Percentiles rank a stretch among this genome's conserved stretches.
These are phyloP conservation scores for Planococcus citri DNA, from an alignment of 1,140 invertebrate genomes.

Conservation along the genomic window DNA sequence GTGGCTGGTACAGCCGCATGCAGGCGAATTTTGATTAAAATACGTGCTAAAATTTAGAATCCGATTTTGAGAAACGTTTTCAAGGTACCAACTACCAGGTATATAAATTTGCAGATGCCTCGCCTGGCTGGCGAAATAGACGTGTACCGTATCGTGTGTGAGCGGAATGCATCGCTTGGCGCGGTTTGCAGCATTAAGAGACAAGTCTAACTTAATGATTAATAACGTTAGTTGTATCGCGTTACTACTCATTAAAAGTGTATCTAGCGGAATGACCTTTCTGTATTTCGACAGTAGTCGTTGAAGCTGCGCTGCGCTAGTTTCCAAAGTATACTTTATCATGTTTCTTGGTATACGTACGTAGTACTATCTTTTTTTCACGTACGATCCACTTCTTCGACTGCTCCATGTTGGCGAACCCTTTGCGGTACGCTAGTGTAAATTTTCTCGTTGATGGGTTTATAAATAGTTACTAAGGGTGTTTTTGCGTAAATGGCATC, in stretches of 20 bases:
- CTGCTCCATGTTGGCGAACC: not conserved
- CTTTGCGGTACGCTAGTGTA: not conserved
- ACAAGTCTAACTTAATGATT: slow-evolving; percentile 1
- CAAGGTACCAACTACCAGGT: too few relatives aligned
- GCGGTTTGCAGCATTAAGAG: not conserved
- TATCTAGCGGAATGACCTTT: slow-evolving; percentile 2
- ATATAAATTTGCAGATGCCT: too few relatives aligned
- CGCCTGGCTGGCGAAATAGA: too few relatives aligned
- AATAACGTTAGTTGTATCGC: not conserved
- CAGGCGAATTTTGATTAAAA: not conserved
- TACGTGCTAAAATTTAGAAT: not conserved
- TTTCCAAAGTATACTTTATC: not conserved
- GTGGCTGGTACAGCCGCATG: not conserved
- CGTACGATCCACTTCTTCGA: not conserved
- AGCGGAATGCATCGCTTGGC: not conserved
- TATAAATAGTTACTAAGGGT: not conserved
- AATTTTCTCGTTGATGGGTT: not conserved
- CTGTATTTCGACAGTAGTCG: not conserved
- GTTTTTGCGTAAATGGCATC: not conserved
- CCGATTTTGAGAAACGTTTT: too few relatives aligned
- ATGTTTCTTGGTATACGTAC: not conserved
- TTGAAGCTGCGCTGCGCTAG: not conserved
- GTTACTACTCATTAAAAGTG: not conserved
- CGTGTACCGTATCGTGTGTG: too few relatives aligned
- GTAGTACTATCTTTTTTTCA: too few relatives aligned